Evolutionary conservation across 2,888 invertebrate genomes (phyloP), one percentile per base, ranked within the genome.

Genomic region (Perdita meconis): DNA sequence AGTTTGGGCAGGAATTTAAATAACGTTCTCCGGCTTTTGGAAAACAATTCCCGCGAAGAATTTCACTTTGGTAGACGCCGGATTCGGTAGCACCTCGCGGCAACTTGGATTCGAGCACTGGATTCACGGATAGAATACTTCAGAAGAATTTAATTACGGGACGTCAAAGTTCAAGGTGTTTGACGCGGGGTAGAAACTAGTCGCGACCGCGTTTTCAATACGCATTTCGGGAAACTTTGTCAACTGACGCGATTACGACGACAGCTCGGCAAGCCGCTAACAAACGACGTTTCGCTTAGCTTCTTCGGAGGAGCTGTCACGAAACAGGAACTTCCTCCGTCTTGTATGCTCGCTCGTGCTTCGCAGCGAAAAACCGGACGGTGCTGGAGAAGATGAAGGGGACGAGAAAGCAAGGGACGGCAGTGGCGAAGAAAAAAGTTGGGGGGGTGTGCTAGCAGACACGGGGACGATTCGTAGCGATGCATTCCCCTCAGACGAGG

Each of bases 401-500:
- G 51, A 19, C 4, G 36, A 12, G n/a, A n/a, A n/a, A n/a, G n/a
- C n/a, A 1, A 4, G 47, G 2, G n/a, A 13, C 5, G n/a, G 1
- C 3, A 30, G 26, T 1, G 26, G 19, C 4, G 8, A 2, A 38
- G 19, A 40, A 30, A 51, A 55, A 42, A 60, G 60, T 38, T 51
- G 16, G 70, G 51, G 70, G 51, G 70, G 67, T 65, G 71, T 69
- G 70, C 69, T 82, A 84, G 79, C 74, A 83, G 80, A 70, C 65
- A 60, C 60, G 80, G 66, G 84, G 66, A 76, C 79, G 80, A 77
- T 66, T 77, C 59, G 78, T 77, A 68, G 77, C 57, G 73, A 70
- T 77, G 86, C 78, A 80, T 80, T 85, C 86, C 78, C 84, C 83
- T 82, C 82, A 40, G 6, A 22, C 66, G 68, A 63, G 60, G 19